These are phyloP conservation scores for Eurytoma californica DNA, from an alignment of 2,888 invertebrate species.

Conservation along the genomic window DNA sequence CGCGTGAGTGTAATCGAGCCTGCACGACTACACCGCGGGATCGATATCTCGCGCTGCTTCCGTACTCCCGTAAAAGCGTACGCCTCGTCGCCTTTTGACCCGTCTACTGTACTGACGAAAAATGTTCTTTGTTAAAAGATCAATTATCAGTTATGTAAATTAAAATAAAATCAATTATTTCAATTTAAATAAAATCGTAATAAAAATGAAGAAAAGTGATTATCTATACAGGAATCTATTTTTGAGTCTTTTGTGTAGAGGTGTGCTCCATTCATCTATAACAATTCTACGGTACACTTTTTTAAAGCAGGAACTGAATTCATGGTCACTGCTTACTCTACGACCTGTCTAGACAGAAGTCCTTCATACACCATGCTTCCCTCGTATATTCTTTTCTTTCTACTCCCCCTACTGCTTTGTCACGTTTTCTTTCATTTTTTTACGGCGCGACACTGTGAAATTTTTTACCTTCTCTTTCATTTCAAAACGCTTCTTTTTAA, in stretches of 20 bases:
- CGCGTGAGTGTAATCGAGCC: slow-evolving; percentile 1
- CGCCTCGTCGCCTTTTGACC: not conserved
- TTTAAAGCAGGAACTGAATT: slow-evolving; percentile 55
- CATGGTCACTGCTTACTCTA: slow-evolving; percentile 64
- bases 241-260: too few relatives aligned
- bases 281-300: not conserved
- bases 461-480: slow-evolving; percentile 41
- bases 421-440: slow-evolving; percentile 44
- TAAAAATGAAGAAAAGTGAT: too few relatives aligned
- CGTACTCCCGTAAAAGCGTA: not conserved
- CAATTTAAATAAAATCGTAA: too few relatives aligned
- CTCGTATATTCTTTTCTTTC: slow-evolving; percentile 54
- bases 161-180: too few relatives aligned
- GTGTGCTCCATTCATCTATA: not conserved
- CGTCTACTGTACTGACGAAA: too few relatives aligned
- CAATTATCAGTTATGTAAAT: too few relatives aligned
- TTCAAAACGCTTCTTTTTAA: slow-evolving; percentile 1
- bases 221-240: too few relatives aligned
- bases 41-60: slow-evolving; percentile 26
- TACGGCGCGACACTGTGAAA: slow-evolving; percentile 8
- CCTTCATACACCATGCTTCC: slow-evolving; percentile 60
- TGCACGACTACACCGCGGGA: slow-evolving; percentile 10
- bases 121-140: too few relatives aligned
- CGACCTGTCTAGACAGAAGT: slow-evolving; percentile 70
- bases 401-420: slow-evolving; percentile 44